phyloP scores from a whole-genome alignment of 1,140 invertebrate genomes.

The Bombus polaris region DNA sequence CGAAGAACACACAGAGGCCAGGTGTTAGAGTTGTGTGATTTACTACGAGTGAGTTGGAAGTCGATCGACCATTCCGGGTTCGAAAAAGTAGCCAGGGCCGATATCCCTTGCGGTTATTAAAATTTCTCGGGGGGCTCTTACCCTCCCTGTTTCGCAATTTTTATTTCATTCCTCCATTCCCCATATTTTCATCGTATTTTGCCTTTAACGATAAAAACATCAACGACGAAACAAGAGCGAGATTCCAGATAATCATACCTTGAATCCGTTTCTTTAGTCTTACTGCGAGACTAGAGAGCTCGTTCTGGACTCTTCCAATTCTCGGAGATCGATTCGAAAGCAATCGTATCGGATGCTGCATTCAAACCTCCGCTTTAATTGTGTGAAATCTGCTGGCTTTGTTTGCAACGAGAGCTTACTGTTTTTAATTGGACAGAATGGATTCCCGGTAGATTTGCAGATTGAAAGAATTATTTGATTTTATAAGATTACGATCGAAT shows the following conservation, averaged over 20 bases:
- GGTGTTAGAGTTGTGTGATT: constrained; percentile 62
- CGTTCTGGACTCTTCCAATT: not conserved
- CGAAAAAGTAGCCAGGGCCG: not conserved
- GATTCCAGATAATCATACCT: constrained; percentile 33
- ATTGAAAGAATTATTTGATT: not conserved
- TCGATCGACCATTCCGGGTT: constrained; percentile 53
- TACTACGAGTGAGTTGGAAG: constrained; percentile 53
- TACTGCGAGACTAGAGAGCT: not conserved
- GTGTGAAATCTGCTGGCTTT: constrained; percentile 14
- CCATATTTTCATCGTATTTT: not conserved
- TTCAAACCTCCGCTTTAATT: constrained; percentile 26
- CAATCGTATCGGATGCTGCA: constrained; percentile 29
- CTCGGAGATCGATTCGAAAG: constrained; percentile 33
- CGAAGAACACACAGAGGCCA: constrained; percentile 42
- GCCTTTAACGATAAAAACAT: not conserved
- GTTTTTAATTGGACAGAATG: constrained; percentile 19
- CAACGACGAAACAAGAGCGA: constrained; percentile 18
- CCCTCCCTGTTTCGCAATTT: not conserved
- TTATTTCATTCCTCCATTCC: not conserved
- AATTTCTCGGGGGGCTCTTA: constrained; percentile 52
- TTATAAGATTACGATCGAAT: not conserved
- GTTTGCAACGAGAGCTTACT: not conserved
- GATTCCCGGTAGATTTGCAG: not conserved
- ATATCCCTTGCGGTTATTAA: constrained; percentile 55
- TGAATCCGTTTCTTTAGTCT: not conserved